Conservation (phyloP, 2,888 invertebrate genomes). For the Polietes domitor region DNA sequence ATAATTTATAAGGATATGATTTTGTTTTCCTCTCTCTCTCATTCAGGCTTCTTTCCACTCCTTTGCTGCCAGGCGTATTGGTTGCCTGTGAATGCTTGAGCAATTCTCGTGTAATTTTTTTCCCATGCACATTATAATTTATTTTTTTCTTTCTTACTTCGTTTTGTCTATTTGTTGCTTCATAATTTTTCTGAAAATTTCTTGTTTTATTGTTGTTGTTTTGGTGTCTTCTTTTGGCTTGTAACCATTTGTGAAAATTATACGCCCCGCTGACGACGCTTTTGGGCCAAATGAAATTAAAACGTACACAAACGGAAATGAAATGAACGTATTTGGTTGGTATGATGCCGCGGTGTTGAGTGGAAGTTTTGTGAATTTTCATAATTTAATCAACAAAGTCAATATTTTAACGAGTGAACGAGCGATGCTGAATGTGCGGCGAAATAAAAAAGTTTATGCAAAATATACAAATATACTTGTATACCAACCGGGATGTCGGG, state of each 20-base stretch:
- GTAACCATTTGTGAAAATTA: neutral
- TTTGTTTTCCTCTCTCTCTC: neutral
- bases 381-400: slow-evolving; percentile 67
- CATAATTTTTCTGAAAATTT: no score
- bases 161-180: slow-evolving; percentile 58
- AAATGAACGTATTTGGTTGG: slow-evolving; percentile 12
- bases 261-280: neutral
- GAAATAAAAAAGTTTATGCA: neutral
- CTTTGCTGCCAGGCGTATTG: neutral
- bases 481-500: neutral
- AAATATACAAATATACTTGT: neutral
- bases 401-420: slow-evolving; percentile 58
- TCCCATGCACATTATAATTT: slow-evolving; percentile 24
- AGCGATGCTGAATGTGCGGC: neutral
- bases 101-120: slow-evolving; percentile 41
- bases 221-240: slow-evolving; percentile 32
- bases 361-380: slow-evolving; percentile 48
- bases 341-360: neutral
- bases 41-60: neutral
- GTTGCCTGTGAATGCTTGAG: neutral
- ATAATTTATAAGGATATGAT: slow-evolving; percentile 65
- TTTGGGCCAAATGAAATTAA: slow-evolving; percentile 3
- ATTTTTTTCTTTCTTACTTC: slow-evolving; percentile 49
- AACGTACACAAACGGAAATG: slow-evolving; percentile 10
- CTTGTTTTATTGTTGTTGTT: slow-evolving; percentile 28